Evolutionary conservation across 2,113 vertebrate species (phyloP).

Genomic region (Oncorhynchus nerka): DNA sequence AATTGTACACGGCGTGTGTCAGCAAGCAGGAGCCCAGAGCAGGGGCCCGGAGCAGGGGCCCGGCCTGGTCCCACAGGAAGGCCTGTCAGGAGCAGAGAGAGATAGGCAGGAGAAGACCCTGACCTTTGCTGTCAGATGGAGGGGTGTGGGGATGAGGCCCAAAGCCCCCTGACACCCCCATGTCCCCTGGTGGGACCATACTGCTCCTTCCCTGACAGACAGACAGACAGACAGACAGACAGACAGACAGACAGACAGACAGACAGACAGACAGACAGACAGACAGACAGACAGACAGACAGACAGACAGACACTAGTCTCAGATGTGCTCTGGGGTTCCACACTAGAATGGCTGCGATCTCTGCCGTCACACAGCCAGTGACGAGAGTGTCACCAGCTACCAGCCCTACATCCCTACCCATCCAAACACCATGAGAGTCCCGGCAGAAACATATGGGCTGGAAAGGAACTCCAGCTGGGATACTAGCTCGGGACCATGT

Average conservation of each 20-base stretch:
- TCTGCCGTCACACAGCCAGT: background rate
- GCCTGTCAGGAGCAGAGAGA: conserved; percentile 69
- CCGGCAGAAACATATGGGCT: too few relatives aligned
- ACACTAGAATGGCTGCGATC: too few relatives aligned
- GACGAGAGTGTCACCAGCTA: too few relatives aligned
- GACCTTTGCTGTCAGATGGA: conserved; percentile 78
- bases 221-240: conserved; percentile 19
- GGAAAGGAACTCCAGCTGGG: too few relatives aligned
- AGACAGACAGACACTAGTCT: conserved; percentile 16
- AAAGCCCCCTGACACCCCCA: conserved; percentile 58
- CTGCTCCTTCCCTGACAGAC: background rate
- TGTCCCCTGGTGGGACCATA: conserved; percentile 61
- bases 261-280: conserved; percentile 20
- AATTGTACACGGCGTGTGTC: conserved; percentile 69
- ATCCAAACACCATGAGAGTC: too few relatives aligned
- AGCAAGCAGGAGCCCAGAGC: conserved; percentile 39
- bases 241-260: conserved; percentile 20
- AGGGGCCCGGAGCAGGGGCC: conserved; percentile 20
- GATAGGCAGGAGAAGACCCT: conserved; percentile 66
- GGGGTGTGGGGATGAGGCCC: conserved; percentile 49
- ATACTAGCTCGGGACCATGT: too few relatives aligned
- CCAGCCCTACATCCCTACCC: too few relatives aligned
- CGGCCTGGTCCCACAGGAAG: conserved; percentile 65
- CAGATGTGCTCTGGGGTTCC: background rate
- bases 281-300: conserved; percentile 13